These are phyloP conservation scores for Sciaenops ocellatus DNA, from an alignment of 2,797 vertebrate genomes.

Conservation along the genomic window DNA sequence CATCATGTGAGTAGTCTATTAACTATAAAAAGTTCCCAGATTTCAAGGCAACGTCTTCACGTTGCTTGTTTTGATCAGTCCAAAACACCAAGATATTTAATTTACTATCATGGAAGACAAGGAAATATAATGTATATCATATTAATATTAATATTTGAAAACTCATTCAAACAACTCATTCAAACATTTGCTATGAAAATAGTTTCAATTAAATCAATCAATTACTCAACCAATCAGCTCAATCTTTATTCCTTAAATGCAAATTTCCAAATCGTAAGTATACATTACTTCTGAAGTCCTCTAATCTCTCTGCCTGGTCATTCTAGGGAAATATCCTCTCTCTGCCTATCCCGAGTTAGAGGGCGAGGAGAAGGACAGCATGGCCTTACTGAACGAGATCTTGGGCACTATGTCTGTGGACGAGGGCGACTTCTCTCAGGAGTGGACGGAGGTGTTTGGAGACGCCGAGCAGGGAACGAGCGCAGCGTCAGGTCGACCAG, in stretches of 20 bases:
- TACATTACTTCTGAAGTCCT: background rate
- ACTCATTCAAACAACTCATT: too few relatives aligned
- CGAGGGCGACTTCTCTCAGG: constrained; percentile 88
- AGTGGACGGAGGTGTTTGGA: constrained; percentile 94
- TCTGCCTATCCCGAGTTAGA: constrained; percentile 76
- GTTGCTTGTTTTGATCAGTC: background rate
- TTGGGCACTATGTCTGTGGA: constrained; percentile 89
- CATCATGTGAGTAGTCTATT: background rate
- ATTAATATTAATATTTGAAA: background rate
- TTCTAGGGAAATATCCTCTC: constrained; percentile 77
- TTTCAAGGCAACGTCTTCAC: background rate
- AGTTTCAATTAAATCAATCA: background rate
- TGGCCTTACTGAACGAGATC: constrained; percentile 92
- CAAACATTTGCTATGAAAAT: background rate
- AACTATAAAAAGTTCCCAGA: background rate
- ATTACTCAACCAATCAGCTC: background rate
- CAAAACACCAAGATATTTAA: background rate
- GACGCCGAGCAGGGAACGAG: constrained; percentile 73
- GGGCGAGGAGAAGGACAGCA: constrained; percentile 86
- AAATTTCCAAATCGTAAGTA: background rate
- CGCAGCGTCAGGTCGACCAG: background rate
- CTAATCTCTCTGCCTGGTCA: background rate
- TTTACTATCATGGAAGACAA: background rate
- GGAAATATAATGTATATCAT: background rate
- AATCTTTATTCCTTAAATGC: background rate